Evolutionary conservation across 2,797 vertebrate species (phyloP).

Genomic region (Oreochromis grahami): DNA sequence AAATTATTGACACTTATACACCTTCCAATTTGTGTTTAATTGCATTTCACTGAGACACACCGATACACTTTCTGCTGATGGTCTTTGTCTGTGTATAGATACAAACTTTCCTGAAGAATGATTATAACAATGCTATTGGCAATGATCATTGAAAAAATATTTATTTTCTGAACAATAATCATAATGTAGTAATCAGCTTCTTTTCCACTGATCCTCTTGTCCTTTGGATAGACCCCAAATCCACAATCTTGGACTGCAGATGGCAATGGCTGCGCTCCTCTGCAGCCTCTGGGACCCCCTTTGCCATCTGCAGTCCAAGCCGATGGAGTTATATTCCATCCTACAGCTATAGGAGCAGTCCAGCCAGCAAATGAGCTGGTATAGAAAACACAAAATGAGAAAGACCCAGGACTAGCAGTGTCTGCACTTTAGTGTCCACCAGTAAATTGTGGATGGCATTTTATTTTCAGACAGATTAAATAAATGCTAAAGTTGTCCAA

Average conservation of each 20-base stretch:
- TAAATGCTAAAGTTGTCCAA: neutral
- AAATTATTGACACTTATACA: neutral
- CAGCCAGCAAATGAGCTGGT: neutral
- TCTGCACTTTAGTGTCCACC: accelerated
- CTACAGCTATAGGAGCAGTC: accelerated
- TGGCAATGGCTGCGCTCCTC: neutral
- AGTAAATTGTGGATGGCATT: neutral
- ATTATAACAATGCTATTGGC: neutral
- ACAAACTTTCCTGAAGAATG: neutral
- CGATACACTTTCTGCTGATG: neutral
- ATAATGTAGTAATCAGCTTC: neutral
- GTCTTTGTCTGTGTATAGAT: neutral
- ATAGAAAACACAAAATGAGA: neutral
- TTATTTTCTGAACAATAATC: neutral
- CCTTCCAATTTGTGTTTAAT: neutral
- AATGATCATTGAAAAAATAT: neutral
- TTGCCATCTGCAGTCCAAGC: neutral
- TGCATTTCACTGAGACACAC: neutral
- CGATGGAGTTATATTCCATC: neutral
- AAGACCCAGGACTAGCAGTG: neutral
- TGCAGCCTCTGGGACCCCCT: neutral
- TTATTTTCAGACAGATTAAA: neutral
- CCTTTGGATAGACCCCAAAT: neutral
- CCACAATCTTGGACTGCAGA: accelerated
- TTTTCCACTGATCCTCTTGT: neutral